A percentile compares a stretch with the other conserved stretches of the same genome.
phyloP scores from a whole-genome alignment of 2,888 invertebrate species.

The Schrankia costaestrigalis region DNA sequence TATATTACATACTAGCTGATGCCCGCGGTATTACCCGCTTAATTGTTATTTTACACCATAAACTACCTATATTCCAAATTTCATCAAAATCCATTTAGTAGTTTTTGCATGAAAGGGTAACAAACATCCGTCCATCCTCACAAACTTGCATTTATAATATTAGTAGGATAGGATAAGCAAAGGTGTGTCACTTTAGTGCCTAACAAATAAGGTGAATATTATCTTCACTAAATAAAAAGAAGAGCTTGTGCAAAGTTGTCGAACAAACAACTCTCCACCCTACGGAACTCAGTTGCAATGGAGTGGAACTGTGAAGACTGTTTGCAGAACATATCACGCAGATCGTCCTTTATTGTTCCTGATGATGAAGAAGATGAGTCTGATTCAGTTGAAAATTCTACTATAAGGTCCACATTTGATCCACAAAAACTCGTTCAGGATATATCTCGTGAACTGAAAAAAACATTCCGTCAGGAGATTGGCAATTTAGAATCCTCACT shows the following conservation, averaged over 20 bases:
- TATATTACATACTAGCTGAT: too few relatives aligned
- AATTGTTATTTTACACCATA: too few relatives aligned
- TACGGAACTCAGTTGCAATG: background rate
- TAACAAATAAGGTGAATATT: too few relatives aligned
- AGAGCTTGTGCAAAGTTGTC: background rate
- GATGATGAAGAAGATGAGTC: background rate
- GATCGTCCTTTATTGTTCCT: background rate
- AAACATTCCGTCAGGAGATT: constrained; percentile 1
- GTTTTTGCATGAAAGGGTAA: too few relatives aligned
- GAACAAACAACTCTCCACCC: background rate
- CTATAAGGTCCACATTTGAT: background rate
- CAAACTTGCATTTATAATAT: too few relatives aligned
- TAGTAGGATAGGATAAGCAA: too few relatives aligned
- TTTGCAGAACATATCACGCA: background rate
- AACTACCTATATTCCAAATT: too few relatives aligned
- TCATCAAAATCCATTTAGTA: too few relatives aligned
- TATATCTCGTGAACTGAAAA: background rate
- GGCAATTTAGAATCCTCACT: background rate
- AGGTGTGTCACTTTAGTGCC: too few relatives aligned
- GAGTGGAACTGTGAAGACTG: constrained; percentile 4
- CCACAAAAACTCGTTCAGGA: constrained; percentile 2
- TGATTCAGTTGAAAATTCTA: background rate
- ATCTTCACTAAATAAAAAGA: too few relatives aligned
- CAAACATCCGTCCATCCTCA: too few relatives aligned
- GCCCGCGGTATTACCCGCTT: too few relatives aligned